These are phyloP conservation scores for Sympetrum striolatum DNA, from an alignment of 2,888 invertebrate species.

Conservation along the genomic window DNA sequence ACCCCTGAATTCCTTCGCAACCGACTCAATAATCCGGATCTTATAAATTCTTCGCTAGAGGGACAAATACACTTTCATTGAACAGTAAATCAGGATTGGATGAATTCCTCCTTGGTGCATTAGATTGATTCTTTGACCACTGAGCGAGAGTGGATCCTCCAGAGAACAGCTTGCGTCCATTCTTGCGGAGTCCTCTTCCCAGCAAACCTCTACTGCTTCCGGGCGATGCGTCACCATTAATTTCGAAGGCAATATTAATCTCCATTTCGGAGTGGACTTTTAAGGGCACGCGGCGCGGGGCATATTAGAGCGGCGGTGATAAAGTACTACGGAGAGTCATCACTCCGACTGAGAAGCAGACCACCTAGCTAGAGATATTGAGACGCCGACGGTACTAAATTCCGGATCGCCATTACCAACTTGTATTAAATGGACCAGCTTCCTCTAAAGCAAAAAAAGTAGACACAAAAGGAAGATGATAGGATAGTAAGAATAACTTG, in stretches of 20 bases:
- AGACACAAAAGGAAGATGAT: background rate
- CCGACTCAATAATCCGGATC: too few species aligned
- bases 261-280: conserved; percentile 1
- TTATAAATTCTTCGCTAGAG: too few species aligned
- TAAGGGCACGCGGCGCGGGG: background rate
- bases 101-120: too few species aligned
- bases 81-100: too few species aligned
- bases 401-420: background rate
- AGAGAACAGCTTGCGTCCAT: background rate
- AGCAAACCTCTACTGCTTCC: background rate
- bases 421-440: background rate
- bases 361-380: background rate
- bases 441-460: background rate
- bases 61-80: too few species aligned
- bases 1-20: too few species aligned
- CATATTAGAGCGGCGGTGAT: conserved; percentile 15
- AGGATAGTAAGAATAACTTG: background rate
- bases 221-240: background rate
- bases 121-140: background rate
- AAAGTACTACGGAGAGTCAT: background rate
- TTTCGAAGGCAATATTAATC: conserved; percentile 22
- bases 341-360: background rate
- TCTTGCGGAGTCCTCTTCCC: background rate
- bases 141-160: background rate
- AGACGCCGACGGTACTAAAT: background rate